A percentile compares a stretch with the other conserved stretches of the same genome.
These are phyloP conservation scores for Urocynchramus pylzowi DNA, from an alignment of 2,113 vertebrate genomes.

Conservation along the genomic window DNA sequence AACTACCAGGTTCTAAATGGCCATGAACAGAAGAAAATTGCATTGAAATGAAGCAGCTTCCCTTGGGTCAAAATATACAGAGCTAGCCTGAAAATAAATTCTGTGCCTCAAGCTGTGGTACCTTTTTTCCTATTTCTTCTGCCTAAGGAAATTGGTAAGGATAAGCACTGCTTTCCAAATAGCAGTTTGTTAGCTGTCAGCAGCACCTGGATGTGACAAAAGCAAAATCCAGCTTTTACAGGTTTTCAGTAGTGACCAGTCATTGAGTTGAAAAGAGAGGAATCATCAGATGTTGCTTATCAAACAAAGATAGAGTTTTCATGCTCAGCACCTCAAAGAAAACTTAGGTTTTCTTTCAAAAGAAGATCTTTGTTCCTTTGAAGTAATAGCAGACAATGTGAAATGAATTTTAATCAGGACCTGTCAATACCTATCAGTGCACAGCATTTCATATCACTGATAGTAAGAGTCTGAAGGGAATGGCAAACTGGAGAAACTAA, in stretches of 20 bases:
- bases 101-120: neutral
- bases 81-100: neutral
- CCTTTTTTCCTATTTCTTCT: neutral
- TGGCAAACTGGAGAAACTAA: neutral
- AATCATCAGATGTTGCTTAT: conserved; percentile 64
- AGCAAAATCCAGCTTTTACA: neutral
- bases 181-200: conserved; percentile 59
- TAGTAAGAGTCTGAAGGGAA: conserved; percentile 54
- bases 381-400: conserved; percentile 61
- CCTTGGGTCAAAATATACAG: neutral
- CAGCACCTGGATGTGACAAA: conserved; percentile 32
- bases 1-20: neutral
- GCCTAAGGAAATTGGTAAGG: neutral
- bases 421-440: conserved; percentile 65
- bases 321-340: conserved; percentile 64
- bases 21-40: neutral
- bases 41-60: neutral
- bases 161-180: neutral
- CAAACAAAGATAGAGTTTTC: conserved; percentile 68
- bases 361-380: conserved; percentile 65
- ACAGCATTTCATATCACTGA: conserved; percentile 45
- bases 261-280: conserved; percentile 42
- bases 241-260: conserved; percentile 4
- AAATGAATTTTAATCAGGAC: conserved; percentile 72
- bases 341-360: conserved; percentile 39